Evolutionary conservation across 2,888 invertebrate species (phyloP), one percentile per base, ranked within the genome.

Genomic region (Maniola hyperantus): DNA sequence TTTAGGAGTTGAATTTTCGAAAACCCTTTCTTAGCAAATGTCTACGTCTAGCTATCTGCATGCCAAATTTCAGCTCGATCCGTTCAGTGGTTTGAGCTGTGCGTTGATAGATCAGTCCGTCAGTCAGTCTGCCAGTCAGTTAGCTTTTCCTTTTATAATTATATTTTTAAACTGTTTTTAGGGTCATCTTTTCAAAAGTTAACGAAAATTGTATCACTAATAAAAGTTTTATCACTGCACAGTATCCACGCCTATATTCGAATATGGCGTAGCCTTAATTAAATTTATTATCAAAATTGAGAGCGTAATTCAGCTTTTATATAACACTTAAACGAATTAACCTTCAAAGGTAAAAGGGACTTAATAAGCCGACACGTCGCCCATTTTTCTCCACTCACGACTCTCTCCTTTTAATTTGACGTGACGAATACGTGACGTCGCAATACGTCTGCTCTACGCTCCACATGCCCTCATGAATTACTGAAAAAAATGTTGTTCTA

Each of bases 321-420:
- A 46, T 57, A 58, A 39, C 61, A 68, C 58, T 53, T 68, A 68
- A 68, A 65, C 26, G 63, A 68, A 68, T 65, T 68, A 65, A 65
- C 61, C 58, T 62, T 50, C 54, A 44, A 59, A 68, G 59, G 63
- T 58, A 48, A 60, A 61, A 68, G 57, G 65, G 60, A 53, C 64
- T 68, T 68, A 53, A 65, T 67, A 58, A 68, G 58, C 65, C 54
- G 42, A 65, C 65, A 60, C 54, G 59, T 61, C 42, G 61, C 65
- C 72, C 71, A 75, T 76, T 77, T 75, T 76, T 73, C 75, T 76
- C 67, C 69, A 66, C 71, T 68, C 71, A 70, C 65, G 67, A n/a
- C 58, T 65, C 71, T 70, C 70, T 60, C 59, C 57, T 60, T 67
- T 64, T 55, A 64, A 60, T 67, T 55, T 64, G 18, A 48, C 59